A percentile compares a stretch with the other conserved stretches of the same genome.
These are phyloP conservation scores for Dicranocentrus wangi DNA, from an alignment of 2,888 invertebrate genomes.

Conservation along the genomic window DNA sequence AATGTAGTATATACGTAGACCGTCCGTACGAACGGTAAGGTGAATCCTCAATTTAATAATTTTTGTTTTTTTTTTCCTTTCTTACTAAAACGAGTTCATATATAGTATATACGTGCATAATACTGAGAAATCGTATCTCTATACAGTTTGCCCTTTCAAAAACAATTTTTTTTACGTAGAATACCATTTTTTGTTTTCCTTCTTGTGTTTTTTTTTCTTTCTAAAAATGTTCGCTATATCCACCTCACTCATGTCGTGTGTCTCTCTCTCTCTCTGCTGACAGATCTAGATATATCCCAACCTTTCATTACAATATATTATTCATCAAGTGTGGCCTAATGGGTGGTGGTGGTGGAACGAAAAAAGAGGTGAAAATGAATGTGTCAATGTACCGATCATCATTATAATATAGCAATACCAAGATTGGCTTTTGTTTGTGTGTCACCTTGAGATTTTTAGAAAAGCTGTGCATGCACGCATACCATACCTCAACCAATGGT, in stretches of 20 bases:
- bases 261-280: constrained; percentile 32
- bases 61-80: too few species aligned
- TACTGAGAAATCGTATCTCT: constrained; percentile 58
- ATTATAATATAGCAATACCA: too few species aligned
- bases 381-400: too few species aligned
- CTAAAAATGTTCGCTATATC: too few species aligned
- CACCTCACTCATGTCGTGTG: constrained; percentile 3
- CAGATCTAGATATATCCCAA: constrained; percentile 12
- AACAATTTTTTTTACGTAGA: not conserved
- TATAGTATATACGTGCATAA: constrained; percentile 40
- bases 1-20: constrained; percentile 12
- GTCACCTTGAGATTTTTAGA: constrained; percentile 16
- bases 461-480: too few species aligned
- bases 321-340: constrained; percentile 44
- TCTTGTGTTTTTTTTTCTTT: not conserved
- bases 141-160: constrained; percentile 46
- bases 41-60: constrained; percentile 25
- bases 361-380: too few species aligned
- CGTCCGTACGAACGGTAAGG: too few species aligned
- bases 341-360: constrained; percentile 30
- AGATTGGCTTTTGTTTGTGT: too few species aligned
- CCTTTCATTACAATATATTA: constrained; percentile 20
- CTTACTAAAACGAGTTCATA: not conserved
- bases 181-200: not conserved
- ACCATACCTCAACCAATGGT: too few species aligned